A percentile compares a stretch with the other conserved stretches of the same genome.
Evolutionary conservation across 1,140 invertebrate genomes (phyloP).

Genomic region (Hestina assimilis): DNA sequence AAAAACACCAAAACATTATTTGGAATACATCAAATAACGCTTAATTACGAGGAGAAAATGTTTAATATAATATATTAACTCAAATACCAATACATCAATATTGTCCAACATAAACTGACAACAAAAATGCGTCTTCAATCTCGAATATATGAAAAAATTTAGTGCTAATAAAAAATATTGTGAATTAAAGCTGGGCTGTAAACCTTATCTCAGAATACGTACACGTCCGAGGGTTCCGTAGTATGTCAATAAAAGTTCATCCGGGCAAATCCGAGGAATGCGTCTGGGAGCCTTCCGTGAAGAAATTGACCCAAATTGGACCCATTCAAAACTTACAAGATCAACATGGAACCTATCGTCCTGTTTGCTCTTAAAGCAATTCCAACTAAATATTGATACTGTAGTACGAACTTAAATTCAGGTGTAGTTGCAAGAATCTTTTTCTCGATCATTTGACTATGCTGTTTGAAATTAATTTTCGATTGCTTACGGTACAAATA

Average conservation of each 20-base stretch:
- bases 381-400: conserved; percentile 34
- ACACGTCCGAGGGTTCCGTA: conserved; percentile 7
- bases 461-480: background rate
- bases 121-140: no score
- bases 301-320: conserved; percentile 44
- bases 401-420: conserved; percentile 25
- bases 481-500: no score
- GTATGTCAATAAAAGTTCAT: conserved; percentile 47
- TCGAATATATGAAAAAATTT: no score
- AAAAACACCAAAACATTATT: no score
- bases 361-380: conserved; percentile 28
- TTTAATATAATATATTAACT: no score
- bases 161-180: background rate
- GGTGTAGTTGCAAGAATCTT: background rate
- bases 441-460: background rate
- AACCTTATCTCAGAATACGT: background rate
- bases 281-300: conserved; percentile 27
- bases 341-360: conserved; percentile 30
- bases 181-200: background rate
- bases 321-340: conserved; percentile 38
- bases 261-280: conserved; percentile 32
- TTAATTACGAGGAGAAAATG: no score
- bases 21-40: no score
- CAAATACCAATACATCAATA: no score
- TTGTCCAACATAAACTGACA: no score